Evolutionary conservation across 2,888 invertebrate genomes (phyloP), one percentile per base, ranked within the genome.

Genomic region (Torymus tubicola): DNA sequence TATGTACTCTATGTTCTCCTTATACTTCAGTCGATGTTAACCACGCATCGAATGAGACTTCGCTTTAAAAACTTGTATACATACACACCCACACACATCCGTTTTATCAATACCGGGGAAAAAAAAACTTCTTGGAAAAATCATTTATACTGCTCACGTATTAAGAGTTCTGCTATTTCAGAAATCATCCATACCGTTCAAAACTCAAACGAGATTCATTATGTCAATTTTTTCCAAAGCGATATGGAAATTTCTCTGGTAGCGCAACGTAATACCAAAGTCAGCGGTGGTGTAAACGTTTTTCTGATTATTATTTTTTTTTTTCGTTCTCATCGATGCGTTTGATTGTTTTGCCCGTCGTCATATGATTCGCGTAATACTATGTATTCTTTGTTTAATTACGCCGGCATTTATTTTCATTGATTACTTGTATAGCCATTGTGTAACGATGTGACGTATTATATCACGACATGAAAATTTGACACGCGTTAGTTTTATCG

Each of bases 341-440:
- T 81, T 74, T 78, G 50, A 69, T 78, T 70, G 55, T 81, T 78
- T 71, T 81, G 21, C 64, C 67, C 63, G 53, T 70, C 60, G 70
- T 78, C 42, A 55, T 65, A 73, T 61, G 64, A 72, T 71, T 80
- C 64, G 71, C 75, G 67, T 69, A 61, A 67, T 73, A 64, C 31
- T 70, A 42, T 52, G 70, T 75, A 73, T 69, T 12, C n/a, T 18
- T 13, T 65, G 70, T 78, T 74, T 75, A 64, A 69, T 73, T 81
- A 78, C 67, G 81, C 68, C 60, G 78, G 78, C 81, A 81, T 81
- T 81, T 81, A 81, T 81, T 81, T 76, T 75, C 74, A 75, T 78
- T 65, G 60, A 67, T 64, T 81, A 76, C 42, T 68, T 73, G 76
- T 73, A 58, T 77, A 81, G 67, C 57, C 76, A 81, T 42, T 73